These are phyloP conservation scores for Corvus moneduloides DNA, from an alignment of 2,113 vertebrate species.

Conservation along the genomic window DNA sequence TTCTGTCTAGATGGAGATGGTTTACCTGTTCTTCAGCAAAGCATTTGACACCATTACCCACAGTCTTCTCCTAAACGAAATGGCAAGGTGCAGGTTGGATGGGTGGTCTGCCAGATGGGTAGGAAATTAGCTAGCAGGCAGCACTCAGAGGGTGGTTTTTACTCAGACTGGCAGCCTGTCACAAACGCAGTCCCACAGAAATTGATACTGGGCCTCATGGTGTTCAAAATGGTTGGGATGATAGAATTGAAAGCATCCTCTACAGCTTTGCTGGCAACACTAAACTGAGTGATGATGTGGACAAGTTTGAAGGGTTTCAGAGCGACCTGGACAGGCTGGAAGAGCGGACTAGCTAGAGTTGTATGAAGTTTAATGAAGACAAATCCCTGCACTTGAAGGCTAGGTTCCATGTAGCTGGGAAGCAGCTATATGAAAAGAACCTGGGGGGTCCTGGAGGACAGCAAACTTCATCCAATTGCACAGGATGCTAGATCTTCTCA, in stretches of 20 bases:
- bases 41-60: neutral
- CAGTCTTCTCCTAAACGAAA: fast-evolving
- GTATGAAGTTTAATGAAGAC: neutral
- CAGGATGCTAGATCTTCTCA: neutral
- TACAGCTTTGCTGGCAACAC: neutral
- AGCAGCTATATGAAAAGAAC: neutral
- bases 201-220: neutral
- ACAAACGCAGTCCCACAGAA: neutral
- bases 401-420: neutral
- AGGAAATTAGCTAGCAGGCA: neutral
- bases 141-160: neutral
- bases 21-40: neutral
- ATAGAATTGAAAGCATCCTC: neutral
- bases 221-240: neutral
- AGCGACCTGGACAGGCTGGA: neutral
- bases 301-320: neutral
- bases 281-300: neutral
- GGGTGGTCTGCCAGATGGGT: neutral
- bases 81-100: neutral
- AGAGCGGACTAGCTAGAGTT: neutral
- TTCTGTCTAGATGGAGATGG: too few relatives aligned
- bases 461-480: neutral
- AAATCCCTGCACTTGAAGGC: neutral
- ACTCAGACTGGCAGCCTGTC: neutral
- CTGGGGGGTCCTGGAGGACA: neutral